Evolutionary conservation across 64 coral and sea anemone genomes (phyloP).

Genomic region (Pachyseris speciosa): DNA sequence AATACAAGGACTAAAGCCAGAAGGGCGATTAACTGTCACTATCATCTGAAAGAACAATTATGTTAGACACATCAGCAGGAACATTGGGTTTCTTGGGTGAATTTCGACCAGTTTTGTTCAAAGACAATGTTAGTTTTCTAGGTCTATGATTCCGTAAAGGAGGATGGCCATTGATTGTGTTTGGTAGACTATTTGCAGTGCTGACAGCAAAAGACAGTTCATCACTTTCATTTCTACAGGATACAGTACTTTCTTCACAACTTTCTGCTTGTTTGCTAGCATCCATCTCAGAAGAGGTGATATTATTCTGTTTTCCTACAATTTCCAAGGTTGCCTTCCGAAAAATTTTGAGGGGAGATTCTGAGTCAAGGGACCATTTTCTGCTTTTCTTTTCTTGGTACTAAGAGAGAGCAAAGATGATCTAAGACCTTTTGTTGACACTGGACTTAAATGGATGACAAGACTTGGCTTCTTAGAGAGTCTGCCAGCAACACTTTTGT

Average conservation of each 20-base stretch:
- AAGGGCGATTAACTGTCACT: neutral
- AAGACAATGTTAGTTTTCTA: neutral
- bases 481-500: neutral
- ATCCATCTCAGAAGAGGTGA: neutral
- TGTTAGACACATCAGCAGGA: neutral
- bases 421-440: neutral
- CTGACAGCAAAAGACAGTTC: neutral
- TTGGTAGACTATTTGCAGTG: neutral
- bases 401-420: neutral
- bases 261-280: neutral
- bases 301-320: neutral
- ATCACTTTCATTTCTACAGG: neutral
- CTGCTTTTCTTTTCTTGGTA: conserved; percentile 19
- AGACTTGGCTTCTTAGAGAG: neutral
- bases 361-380: neutral
- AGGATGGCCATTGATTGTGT: neutral
- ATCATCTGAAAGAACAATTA: conserved; percentile 46
- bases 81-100: neutral
- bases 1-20: neutral
- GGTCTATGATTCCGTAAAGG: neutral
- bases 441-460: neutral
- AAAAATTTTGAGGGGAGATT: conserved; percentile 7
- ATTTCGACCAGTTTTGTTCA: neutral
- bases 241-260: neutral
- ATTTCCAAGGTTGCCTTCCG: neutral